Base-by-base conservation (phyloP, 2,797 vertebrate species). In the Cetoscarus ocellatus region DNA sequence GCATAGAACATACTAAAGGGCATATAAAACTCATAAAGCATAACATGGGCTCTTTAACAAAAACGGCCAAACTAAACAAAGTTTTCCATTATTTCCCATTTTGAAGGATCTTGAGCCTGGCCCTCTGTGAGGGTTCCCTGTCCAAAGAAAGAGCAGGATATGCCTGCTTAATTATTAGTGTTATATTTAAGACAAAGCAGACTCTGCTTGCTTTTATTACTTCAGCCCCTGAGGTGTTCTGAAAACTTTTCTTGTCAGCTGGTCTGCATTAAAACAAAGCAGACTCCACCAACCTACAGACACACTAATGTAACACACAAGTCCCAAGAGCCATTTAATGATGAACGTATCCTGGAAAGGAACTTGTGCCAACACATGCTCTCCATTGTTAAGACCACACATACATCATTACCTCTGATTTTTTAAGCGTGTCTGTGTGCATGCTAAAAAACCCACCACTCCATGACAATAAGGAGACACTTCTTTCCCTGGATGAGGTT, bases 391-490 rank as follows among this genome's bases (percentile, higher is more conserved):
- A 38, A 42, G 43, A 57, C 38, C 71, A 58, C 57, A 58, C 34
- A 62, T 56, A 35, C n/a, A 61, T 42, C 36, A 45, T 27, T 50
- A 6, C 0, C 10, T 50, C 6, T 42, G 19, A 36, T 1, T 56
- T 1, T 56, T 0, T n/a, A 18, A 13, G 10, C 18, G n/a, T 39
- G 3, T 60, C 1, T 50, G 34, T 18, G 38, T 47, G 34, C 9
- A 4, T 34, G 35, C 10, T 18, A 8, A 42, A 43, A 3, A 72
- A 89, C 94, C 91, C 75, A 98, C 96, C 96, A 97, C 84, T 97
- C 96, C 96, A 98, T 97, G 77, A 98, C 93, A 3, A 98, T 96
- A 67, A 97, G 95, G 63, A 97, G 94, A 85, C 95, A 97, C 70
- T 96, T 97, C 79, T 92, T 94, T 15, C 92, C 92, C 58, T 96